Percentiles rank a stretch among this genome's conserved stretches.
These are phyloP conservation scores for Acipenser ruthenus DNA, from an alignment of 2,797 vertebrate species.

Conservation along the genomic window DNA sequence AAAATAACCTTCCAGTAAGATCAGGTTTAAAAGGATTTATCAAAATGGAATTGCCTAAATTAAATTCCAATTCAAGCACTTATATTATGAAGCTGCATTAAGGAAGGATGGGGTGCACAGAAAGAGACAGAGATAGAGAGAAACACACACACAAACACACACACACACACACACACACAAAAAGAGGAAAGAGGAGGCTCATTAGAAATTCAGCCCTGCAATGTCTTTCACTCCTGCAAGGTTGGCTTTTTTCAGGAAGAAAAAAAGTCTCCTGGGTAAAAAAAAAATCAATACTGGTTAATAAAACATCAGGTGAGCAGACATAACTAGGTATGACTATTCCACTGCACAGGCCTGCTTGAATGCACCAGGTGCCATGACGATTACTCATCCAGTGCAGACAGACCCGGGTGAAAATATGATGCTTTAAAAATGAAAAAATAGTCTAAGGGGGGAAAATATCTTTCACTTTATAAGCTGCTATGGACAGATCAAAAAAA, in stretches of 20 bases:
- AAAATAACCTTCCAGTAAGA: constrained; percentile 86
- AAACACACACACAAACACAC: constrained; percentile 27
- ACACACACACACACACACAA: constrained; percentile 35
- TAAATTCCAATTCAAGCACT: constrained; percentile 89
- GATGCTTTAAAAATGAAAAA: constrained; percentile 46
- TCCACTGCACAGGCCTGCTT: constrained; percentile 74
- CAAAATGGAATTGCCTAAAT: constrained; percentile 92
- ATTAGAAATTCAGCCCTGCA: constrained; percentile 74
- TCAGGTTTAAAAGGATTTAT: constrained; percentile 96
- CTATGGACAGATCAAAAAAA: constrained; percentile 25
- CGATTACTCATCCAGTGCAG: constrained; percentile 75
- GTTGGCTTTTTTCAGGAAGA: constrained; percentile 70
- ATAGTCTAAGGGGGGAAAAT: constrained; percentile 43
- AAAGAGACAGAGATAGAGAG: constrained; percentile 29
- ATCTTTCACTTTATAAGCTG: constrained; percentile 37
- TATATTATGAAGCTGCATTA: constrained; percentile 90
- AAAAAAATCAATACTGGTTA: constrained; percentile 94
- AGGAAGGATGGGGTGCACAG: constrained; percentile 55
- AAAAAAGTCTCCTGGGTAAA: constrained; percentile 66
- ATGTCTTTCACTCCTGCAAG: constrained; percentile 69
- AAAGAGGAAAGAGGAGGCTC: constrained; percentile 48
- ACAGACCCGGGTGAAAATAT: constrained; percentile 70
- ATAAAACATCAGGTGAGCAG: constrained; percentile 97
- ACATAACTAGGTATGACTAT: constrained; percentile 92
- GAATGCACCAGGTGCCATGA: constrained; percentile 79